phyloP scores from a whole-genome alignment of 2,888 invertebrate genomes.

The Syritta pipiens region DNA sequence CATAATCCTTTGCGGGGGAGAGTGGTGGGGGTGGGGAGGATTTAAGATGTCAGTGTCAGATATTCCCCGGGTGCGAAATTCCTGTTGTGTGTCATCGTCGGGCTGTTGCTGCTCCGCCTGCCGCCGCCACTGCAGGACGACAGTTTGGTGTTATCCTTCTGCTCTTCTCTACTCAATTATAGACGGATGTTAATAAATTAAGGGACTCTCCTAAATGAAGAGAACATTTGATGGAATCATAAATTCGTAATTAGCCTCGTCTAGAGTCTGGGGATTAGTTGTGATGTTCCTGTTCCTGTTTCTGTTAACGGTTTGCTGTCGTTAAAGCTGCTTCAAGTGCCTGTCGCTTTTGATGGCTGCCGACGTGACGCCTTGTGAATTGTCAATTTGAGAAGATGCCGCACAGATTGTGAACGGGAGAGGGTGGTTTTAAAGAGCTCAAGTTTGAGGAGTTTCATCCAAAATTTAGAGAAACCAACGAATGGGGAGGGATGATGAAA shows the following conservation, averaged over 20 bases:
- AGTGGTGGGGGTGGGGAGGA: slow-evolving; percentile 18
- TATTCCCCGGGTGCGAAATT: slow-evolving; percentile 7
- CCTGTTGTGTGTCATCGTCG: neutral
- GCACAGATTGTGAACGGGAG: no score
- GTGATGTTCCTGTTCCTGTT: no score
- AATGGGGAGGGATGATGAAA: no score
- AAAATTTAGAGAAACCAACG: no score
- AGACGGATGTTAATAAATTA: slow-evolving; percentile 4
- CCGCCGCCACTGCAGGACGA: neutral
- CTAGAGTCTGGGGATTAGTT: slow-evolving; percentile 1
- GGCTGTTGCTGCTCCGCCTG: neutral
- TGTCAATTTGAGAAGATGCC: neutral
- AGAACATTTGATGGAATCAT: neutral
- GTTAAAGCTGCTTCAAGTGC: neutral
- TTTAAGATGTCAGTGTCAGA: slow-evolving; percentile 41
- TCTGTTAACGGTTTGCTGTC: neutral
- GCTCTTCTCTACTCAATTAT: slow-evolving; percentile 1
- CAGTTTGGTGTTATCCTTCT: neutral
- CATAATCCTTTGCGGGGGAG: slow-evolving; percentile 59
- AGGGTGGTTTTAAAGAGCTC: no score
- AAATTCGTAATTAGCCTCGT: slow-evolving; percentile 3
- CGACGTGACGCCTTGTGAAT: neutral
- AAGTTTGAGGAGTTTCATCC: no score
- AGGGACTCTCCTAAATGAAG: neutral
- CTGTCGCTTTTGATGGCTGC: neutral